Conservation (phyloP, 1,140 invertebrate species). For the Calephelis nemesis region DNA sequence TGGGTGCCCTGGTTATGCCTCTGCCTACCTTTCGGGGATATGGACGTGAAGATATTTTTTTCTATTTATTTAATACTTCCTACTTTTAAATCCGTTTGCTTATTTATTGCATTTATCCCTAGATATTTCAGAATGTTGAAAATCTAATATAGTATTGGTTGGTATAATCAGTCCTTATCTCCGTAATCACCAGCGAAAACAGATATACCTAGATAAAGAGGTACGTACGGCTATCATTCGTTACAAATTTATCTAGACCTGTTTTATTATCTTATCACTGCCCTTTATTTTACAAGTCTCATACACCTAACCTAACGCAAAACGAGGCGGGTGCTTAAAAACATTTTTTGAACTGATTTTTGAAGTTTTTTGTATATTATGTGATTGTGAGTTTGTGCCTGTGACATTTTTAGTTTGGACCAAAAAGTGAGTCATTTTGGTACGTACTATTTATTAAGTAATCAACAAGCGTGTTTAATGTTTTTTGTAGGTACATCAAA, state of each 20-base stretch:
- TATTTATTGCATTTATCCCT: neutral
- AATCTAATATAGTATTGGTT: slow-evolving; percentile 26
- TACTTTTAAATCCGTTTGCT: too few species aligned
- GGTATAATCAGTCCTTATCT: slow-evolving; percentile 57
- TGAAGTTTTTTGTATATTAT: neutral
- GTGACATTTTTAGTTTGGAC: too few species aligned
- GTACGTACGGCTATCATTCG: slow-evolving; percentile 51
- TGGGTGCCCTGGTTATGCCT: too few species aligned
- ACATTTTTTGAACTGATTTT: neutral
- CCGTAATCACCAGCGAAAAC: slow-evolving; percentile 63
- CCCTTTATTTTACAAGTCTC: slow-evolving; percentile 59
- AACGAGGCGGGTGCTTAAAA: slow-evolving; percentile 5
- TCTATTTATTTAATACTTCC: too few species aligned
- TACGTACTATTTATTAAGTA: too few species aligned
- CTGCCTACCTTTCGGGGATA: too few species aligned
- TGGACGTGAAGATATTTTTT: too few species aligned
- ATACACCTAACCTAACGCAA: slow-evolving; percentile 10
- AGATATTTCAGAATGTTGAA: neutral
- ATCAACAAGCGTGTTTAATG: too few species aligned
- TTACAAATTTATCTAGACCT: slow-evolving; percentile 76
- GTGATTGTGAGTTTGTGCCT: neutral
- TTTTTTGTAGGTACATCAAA: too few species aligned
- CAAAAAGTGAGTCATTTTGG: too few species aligned
- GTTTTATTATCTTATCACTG: slow-evolving; percentile 75
- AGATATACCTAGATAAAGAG: slow-evolving; percentile 56